Base-by-base conservation (phyloP, 2,888 invertebrate species). In the Gortyna flavago region DNA sequence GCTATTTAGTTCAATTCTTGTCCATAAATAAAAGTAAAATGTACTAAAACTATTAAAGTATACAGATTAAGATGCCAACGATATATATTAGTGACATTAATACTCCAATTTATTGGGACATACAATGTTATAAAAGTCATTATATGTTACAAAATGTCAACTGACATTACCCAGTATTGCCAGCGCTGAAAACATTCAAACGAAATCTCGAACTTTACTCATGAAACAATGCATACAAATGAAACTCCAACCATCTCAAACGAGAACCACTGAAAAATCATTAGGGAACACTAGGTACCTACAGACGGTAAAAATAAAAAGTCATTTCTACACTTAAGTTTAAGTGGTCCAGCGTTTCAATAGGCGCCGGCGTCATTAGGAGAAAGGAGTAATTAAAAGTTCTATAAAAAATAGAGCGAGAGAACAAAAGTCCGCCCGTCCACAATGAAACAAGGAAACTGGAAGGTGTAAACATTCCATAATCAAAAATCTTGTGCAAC, bases 311-410 rank as follows among this genome's bases (percentile, higher is more conserved):
- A 93, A 93, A 93, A 93, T 93, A 93, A 91, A 87, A 94, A 95
- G 95, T 94, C 95, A 94, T 95, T 94, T 94, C 93, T 89, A 92
- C 93, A 91, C 92, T 94, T 92, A 91, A 91, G 90, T 86, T 91
- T 91, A 92, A 95, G 95, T 93, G 94, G 92, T 91, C 91, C 91
- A 84, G 76, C 92, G 91, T 92, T 93, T 94, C 93, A 95, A 95
- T 94, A 92, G 94, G 91, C 90, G 86, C 90, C 92, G 93, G 89
- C 93, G 91, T 95, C 96, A 94, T 96, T 96, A 96, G 92, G 93
- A 92, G 90, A 91, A 92, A 93, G 91, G 93, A 94, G 95, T 95
- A 95, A 96, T 96, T 96, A 96, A 96, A 95, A 95, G 90, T 92
- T 90, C 90, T 92, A 94, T 94, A 94, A 95, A 95, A 95, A 94